Base-by-base conservation (phyloP, 2,888 invertebrate species). In the Nephrotoma appendiculata region DNA sequence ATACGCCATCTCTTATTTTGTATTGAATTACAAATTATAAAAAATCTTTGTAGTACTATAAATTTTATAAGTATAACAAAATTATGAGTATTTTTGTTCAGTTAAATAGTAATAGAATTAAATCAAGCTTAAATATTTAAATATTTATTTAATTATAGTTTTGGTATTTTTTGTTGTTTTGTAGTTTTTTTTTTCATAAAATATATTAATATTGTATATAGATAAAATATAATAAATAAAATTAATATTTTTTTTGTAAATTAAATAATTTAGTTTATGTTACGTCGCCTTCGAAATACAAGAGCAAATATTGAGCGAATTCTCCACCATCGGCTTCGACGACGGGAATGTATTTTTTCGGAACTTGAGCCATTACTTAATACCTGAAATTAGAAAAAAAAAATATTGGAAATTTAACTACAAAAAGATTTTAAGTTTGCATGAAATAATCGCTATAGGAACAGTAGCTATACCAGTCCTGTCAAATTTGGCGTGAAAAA, bases 231-330 rank as follows among this genome's bases (percentile, higher is more conserved):
- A 52, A 52, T 31, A 31, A 31, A 6, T 52, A 52, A 15, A 52
- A 6, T 52, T 5, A 6, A 31, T 71, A 11, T n/a, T 57, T 57
- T 57, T 5, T 2, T 3, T n/a, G n/a, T 31, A 71, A 31, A 71
- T 71, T 31, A 71, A 71, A 71, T 71, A 71, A 45, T 88, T 89
- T 89, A 91, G 88, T 91, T 91, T 86, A 91, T 88, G 88, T 91
- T 91, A 86, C 91, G 90, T 87, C 91, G 89, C 87, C 92, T 90
- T 43, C 92, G 90, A 89, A 96, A 96, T 88, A 96, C 96, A 88
- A 96, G 93, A 86, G 96, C 96, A 90, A 96, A 96, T 90, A 96
- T 96, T 89, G 96, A 96, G 90, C 96, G 94, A 87, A 96, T 92
- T 19, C 96, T 94, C 92, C 96, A 95, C 96, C 96, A 96, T 88